Percentiles rank a stretch among this genome's conserved stretches.
phyloP scores from a whole-genome alignment of 2,113 vertebrate species.

The Ochotona curzoniae region DNA sequence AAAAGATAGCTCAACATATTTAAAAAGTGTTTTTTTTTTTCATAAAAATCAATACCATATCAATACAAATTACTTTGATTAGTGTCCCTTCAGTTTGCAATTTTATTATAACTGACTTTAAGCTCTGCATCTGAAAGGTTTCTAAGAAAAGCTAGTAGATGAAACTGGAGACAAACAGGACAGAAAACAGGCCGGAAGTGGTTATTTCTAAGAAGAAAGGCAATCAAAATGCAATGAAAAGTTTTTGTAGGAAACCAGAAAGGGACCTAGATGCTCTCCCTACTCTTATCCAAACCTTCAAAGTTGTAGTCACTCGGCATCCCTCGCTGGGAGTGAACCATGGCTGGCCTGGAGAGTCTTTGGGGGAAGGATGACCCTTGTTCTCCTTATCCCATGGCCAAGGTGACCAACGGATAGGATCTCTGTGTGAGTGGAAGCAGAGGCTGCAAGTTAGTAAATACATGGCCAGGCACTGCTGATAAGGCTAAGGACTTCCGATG shows the following conservation, averaged over 20 bases:
- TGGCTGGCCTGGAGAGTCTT: neutral
- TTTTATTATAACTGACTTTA: slow-evolving; percentile 17
- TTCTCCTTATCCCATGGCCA: neutral
- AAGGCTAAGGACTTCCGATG: neutral
- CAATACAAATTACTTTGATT: neutral
- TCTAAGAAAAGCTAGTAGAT: neutral
- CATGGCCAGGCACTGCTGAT: neutral
- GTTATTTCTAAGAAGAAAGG: slow-evolving; percentile 27
- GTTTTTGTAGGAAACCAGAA: neutral
- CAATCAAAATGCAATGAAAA: neutral
- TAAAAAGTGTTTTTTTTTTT: slow-evolving; percentile 24
- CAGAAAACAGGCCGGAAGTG: neutral
- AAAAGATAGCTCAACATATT: neutral
- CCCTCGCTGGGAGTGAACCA: neutral
- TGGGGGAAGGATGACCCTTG: too few relatives aligned
- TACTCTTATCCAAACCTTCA: neutral
- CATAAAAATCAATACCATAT: neutral
- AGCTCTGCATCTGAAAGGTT: neutral
- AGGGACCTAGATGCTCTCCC: neutral
- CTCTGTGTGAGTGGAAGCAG: neutral
- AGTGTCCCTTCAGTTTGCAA: neutral
- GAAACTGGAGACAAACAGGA: neutral
- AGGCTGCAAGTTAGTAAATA: neutral
- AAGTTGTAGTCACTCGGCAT: rapidly evolving
- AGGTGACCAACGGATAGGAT: too few relatives aligned